Evolutionary conservation across 1,140 invertebrate genomes (phyloP).

Genomic region (Palaemon carinicauda): DNA sequence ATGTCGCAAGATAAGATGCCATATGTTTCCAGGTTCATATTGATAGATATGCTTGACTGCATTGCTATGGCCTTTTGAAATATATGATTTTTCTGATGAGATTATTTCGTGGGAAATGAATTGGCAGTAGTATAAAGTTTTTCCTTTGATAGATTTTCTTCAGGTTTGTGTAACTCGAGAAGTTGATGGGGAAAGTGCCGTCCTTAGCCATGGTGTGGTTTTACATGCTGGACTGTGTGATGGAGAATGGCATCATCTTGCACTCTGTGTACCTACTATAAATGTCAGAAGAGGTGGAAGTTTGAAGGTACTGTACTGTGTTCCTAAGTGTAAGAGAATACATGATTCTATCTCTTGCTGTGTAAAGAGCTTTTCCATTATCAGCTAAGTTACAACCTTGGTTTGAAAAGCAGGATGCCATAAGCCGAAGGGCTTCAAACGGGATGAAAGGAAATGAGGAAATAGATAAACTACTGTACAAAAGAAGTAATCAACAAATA

Average conservation of each 20-base stretch:
- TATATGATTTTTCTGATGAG: too few species aligned
- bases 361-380: too few species aligned
- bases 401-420: too few species aligned
- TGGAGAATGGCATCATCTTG: slow-evolving; percentile 38
- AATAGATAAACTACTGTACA: too few species aligned
- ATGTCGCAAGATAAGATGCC: background rate
- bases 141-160: background rate
- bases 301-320: slow-evolving; percentile 13
- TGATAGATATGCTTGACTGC: background rate
- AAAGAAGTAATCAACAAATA: too few species aligned
- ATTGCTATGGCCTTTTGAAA: background rate
- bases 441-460: too few species aligned
- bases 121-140: background rate
- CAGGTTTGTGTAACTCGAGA: slow-evolving; percentile 43
- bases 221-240: slow-evolving; percentile 30
- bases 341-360: too few species aligned
- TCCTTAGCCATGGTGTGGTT: slow-evolving; percentile 26
- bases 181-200: slow-evolving; percentile 30
- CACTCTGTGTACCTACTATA: slow-evolving; percentile 36
- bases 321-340: too few species aligned
- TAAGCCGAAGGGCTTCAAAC: too few species aligned
- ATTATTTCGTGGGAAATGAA: too few species aligned
- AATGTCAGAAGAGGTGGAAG: slow-evolving; percentile 37
- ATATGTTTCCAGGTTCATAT: background rate
- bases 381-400: too few species aligned